Evolutionary conservation across 2,888 invertebrate species (phyloP), one percentile per base, ranked within the genome.

Genomic region (Platycheirus rosarum): DNA sequence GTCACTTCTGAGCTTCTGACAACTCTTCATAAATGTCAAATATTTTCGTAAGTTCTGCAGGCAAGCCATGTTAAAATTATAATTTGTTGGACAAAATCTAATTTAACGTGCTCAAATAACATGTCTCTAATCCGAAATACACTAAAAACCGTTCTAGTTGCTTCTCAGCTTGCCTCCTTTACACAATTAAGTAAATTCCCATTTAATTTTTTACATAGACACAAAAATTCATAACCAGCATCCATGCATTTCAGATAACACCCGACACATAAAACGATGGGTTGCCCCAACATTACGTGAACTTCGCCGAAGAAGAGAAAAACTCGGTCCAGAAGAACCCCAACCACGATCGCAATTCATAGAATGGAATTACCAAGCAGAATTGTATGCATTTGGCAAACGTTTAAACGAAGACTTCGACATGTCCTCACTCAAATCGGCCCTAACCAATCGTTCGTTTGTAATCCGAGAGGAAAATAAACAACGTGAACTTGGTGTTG

Each of bases 361-460:
- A n/a, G 96, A 95, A 87, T 97, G 98, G 98, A 98, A 97, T 88
- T 94, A 96, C 86, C 93, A 95, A 86, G 93, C 96, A 0, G 98
- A 98, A 91, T 84, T 98, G 2, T 97, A 92, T 91, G 96, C 98
- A 0, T 98, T 98, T 91, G 95, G 95, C 8, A 94, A 95, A 87
- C 92, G 98, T 23, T 91, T 98, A 13, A 93, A 94, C 20, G 98
- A 98, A 91, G 93, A 95, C 3, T 96, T 98, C 87, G 92, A 96
- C 76, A 90, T 92, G 0, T 91, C 93, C 16, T 89, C 95, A 13
- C 90, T 98, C 26, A 92, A 94, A 66, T 92, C 92, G 86, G 97
- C 97, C 0, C 94, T 98, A 74, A 95, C 94, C 42, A 94, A 97
- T 87, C 92, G 93, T 85, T 95, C 96, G 0, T 97, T 95, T 88